phyloP scores from a whole-genome alignment of 2,113 vertebrate species.

The Apus apus region DNA sequence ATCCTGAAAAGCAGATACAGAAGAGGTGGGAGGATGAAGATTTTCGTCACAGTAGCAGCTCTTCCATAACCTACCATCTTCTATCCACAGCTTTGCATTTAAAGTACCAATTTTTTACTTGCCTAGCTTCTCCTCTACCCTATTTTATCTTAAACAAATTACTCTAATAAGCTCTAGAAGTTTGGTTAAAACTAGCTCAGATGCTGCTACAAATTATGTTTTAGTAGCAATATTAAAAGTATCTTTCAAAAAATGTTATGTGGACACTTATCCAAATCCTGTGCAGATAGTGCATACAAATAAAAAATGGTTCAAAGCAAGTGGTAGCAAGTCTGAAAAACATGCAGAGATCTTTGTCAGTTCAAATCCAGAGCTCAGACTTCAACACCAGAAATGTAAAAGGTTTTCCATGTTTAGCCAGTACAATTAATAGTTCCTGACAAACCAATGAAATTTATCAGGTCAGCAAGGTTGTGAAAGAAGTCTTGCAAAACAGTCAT shows the following conservation, averaged over 20 bases:
- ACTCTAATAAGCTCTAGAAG: neutral
- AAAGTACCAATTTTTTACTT: neutral
- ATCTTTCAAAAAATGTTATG: neutral
- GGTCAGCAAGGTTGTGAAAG: neutral
- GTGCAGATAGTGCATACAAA: neutral
- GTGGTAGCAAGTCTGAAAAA: neutral
- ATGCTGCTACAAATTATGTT: constrained; percentile 59
- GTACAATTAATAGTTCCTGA: neutral
- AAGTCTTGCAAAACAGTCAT: neutral
- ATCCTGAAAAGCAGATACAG: neutral
- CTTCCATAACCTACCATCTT: neutral
- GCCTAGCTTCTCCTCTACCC: neutral
- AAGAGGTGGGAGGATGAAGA: neutral
- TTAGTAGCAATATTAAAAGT: constrained; percentile 16
- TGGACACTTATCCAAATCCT: neutral
- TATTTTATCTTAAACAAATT: neutral
- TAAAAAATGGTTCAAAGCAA: accelerated
- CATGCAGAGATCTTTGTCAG: neutral
- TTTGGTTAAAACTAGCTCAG: neutral
- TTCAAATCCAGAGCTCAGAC: neutral
- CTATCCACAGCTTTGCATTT: neutral
- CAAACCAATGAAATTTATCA: neutral
- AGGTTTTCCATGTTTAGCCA: neutral
- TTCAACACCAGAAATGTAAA: neutral
- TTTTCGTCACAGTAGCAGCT: neutral